phyloP scores from a whole-genome alignment of 2,888 invertebrate species.

The Xanthostigma xanthostigma region DNA sequence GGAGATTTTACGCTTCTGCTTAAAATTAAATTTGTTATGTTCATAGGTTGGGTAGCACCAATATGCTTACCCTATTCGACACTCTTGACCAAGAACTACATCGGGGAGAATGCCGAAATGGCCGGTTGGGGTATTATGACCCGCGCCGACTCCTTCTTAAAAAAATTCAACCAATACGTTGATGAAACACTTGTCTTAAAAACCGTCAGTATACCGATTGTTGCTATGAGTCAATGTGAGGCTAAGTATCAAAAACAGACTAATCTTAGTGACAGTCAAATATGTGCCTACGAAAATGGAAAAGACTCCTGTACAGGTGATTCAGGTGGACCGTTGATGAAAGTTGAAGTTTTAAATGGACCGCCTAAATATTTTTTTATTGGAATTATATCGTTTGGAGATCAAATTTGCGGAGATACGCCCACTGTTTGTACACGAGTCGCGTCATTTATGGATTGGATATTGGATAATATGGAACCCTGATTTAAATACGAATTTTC shows the following conservation, averaged over 20 bases:
- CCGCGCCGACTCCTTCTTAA: too few species aligned
- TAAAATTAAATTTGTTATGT: background rate
- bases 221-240: constrained; percentile 9
- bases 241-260: background rate
- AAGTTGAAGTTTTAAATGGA: constrained; percentile 29
- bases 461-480: constrained; percentile 31
- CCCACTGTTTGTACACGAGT: constrained; percentile 46
- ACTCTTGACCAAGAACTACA: constrained; percentile 22
- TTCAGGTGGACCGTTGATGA: constrained; percentile 41
- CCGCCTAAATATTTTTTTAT: constrained; percentile 37
- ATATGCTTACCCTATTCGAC: constrained; percentile 38
- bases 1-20: background rate
- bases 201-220: constrained; percentile 22
- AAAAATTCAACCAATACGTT: too few species aligned
- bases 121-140: constrained; percentile 33
- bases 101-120: constrained; percentile 32
- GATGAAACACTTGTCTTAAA: constrained; percentile 21
- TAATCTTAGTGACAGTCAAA: constrained; percentile 18
- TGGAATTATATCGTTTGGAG: constrained; percentile 45
- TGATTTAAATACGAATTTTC: constrained; percentile 5
- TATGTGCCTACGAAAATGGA: constrained; percentile 42
- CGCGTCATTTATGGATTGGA: constrained; percentile 40
- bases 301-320: constrained; percentile 46
- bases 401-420: constrained; percentile 36
- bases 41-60: constrained; percentile 37